Evolutionary conservation across 2,797 vertebrate genomes (phyloP).

Genomic region (Leucoraja ocellata): DNA sequence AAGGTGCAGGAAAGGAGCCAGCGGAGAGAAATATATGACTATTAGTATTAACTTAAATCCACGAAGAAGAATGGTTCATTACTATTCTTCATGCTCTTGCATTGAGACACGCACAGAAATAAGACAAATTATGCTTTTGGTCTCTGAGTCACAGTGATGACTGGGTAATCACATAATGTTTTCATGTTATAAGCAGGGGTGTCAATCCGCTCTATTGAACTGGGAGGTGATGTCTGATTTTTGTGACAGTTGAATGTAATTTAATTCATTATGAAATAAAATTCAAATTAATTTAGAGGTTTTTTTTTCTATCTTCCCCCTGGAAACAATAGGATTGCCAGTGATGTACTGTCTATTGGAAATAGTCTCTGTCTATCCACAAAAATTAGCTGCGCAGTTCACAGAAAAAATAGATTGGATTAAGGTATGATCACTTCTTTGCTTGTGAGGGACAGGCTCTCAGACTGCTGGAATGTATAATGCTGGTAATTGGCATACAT

Average conservation of each 20-base stretch:
- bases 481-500: too few relatives aligned
- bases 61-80: neutral
- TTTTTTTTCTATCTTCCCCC: constrained; percentile 34
- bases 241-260: neutral
- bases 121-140: neutral
- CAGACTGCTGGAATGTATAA: too few relatives aligned
- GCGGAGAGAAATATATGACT: neutral
- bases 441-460: too few relatives aligned
- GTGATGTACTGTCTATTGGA: constrained; percentile 96
- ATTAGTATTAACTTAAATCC: neutral
- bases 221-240: neutral
- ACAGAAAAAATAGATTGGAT: constrained; percentile 91
- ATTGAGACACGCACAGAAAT: neutral
- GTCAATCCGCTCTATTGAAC: neutral
- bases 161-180: neutral
- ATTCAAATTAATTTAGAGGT: neutral
- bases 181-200: neutral
- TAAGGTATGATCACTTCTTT: constrained; percentile 64
- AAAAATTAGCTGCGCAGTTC: constrained; percentile 80
- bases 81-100: neutral
- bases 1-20: neutral
- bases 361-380: constrained; percentile 85
- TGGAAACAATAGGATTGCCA: constrained; percentile 68
- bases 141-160: neutral
- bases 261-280: neutral